A percentile compares a stretch with the other conserved stretches of the same genome.
Conservation (phyloP, 2,888 invertebrate species). For the Lepidonotus clava region DNA sequence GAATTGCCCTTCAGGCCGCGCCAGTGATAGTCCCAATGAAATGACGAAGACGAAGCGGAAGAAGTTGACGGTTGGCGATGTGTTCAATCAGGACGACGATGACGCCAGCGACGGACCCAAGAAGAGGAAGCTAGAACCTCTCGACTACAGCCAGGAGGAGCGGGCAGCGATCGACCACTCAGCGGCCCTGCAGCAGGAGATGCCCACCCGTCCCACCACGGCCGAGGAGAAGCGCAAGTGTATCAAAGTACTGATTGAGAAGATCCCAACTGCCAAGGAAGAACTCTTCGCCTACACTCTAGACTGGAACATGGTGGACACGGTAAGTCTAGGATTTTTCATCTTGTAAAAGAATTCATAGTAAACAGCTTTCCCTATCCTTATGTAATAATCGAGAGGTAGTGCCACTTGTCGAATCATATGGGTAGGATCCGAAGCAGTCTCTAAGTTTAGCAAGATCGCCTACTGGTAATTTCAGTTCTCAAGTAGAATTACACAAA, state of each 20-base stretch:
- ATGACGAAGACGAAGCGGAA: constrained; percentile 82
- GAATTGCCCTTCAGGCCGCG: constrained; percentile 52
- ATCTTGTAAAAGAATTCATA: too few species aligned
- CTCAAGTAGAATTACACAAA: too few species aligned
- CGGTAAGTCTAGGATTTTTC: constrained; percentile 79
- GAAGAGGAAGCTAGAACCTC: constrained; percentile 86
- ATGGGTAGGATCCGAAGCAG: too few species aligned
- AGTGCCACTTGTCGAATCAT: too few species aligned
- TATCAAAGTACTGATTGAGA: constrained; percentile 98
- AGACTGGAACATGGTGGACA: constrained; percentile 92
- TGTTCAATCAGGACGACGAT: constrained; percentile 92
- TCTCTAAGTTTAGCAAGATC: too few species aligned
- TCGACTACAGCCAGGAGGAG: constrained; percentile 68
- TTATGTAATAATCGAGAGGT: too few species aligned
- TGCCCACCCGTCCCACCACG: constrained; percentile 67
- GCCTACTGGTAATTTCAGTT: too few species aligned
- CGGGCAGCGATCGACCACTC: constrained; percentile 69
- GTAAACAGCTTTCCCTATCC: too few species aligned
- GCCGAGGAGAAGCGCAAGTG: constrained; percentile 96
- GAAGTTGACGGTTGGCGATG: constrained; percentile 90
- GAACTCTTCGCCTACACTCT: constrained; percentile 96
- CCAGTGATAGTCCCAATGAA: constrained; percentile 4
- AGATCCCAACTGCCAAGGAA: constrained; percentile 98
- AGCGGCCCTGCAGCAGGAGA: neutral
- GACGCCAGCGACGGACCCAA: constrained; percentile 82